Conservation (phyloP, 1,140 invertebrate species). For the Zaprionus ornatus region DNA sequence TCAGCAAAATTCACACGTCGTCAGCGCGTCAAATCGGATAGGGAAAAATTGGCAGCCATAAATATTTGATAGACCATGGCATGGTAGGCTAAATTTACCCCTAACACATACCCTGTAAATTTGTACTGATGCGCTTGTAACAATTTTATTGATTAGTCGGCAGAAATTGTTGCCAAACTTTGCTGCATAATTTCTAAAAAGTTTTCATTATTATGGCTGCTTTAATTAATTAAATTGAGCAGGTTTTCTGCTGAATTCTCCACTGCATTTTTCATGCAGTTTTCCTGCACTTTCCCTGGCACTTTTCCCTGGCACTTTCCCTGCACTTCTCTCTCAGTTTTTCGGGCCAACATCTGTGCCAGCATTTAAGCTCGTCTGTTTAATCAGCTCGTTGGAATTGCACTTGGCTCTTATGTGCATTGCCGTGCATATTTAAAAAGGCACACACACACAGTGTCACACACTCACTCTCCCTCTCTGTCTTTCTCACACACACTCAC, state of each 20-base stretch:
- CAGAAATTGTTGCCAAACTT: not conserved
- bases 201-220: not conserved
- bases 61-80: not conserved
- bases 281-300: not conserved
- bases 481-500: not conserved
- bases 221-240: conserved; percentile 2
- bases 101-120: not conserved
- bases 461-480: not conserved
- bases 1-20: not conserved
- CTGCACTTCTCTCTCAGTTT: not conserved
- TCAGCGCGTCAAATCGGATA: not conserved
- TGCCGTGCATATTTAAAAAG: conserved; percentile 66
- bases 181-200: not conserved
- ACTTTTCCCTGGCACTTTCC: not conserved
- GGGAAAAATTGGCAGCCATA: not conserved
- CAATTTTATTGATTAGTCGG: not conserved
- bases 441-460: conserved; percentile 7
- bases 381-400: conserved; percentile 66
- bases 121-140: not conserved
- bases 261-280: not conserved
- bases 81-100: not conserved
- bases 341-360: conserved; percentile 8
- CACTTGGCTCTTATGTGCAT: conserved; percentile 55
- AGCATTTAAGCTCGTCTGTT: conserved; percentile 51
- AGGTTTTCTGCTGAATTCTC: not conserved